Evolutionary conservation across 1,140 invertebrate species (phyloP).

Genomic region (Hycleus cichorii): DNA sequence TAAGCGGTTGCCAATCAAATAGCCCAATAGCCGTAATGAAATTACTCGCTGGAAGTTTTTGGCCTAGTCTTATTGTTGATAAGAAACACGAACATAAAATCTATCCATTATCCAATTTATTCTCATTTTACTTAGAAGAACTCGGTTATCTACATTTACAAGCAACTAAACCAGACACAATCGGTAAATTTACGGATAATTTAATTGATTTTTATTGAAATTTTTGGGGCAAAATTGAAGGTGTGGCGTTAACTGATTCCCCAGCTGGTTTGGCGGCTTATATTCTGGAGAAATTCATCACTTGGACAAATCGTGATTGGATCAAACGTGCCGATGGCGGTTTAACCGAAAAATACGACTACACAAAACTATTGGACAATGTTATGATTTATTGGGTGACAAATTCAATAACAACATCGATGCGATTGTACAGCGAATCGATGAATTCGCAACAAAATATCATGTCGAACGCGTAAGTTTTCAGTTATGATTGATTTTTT

Average conservation of each 20-base stretch:
- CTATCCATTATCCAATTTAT: slow-evolving; percentile 52
- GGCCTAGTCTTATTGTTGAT: slow-evolving; percentile 52
- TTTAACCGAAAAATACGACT: slow-evolving; percentile 52
- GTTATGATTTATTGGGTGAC: slow-evolving; percentile 84
- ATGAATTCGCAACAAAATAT: slow-evolving; percentile 41
- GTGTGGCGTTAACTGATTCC: slow-evolving; percentile 54
- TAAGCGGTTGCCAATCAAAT: slow-evolving; percentile 52
- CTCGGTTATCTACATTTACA: slow-evolving; percentile 73
- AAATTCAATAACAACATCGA: slow-evolving; percentile 66
- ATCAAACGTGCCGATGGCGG: slow-evolving; percentile 59
- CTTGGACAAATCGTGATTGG: slow-evolving; percentile 58
- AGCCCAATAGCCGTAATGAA: slow-evolving; percentile 42
- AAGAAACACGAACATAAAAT: slow-evolving; percentile 49
- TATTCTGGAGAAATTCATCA: slow-evolving; percentile 78
- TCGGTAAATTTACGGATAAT: slow-evolving; percentile 49
- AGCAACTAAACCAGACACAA: slow-evolving; percentile 85
- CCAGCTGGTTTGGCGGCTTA: slow-evolving; percentile 74
- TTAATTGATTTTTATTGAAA: background rate
- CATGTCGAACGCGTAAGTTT: slow-evolving; percentile 46
- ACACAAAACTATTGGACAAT: slow-evolving; percentile 78
- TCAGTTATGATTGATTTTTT: background rate
- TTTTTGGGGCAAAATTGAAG: slow-evolving; percentile 37
- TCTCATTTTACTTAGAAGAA: slow-evolving; percentile 53
- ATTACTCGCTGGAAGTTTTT: slow-evolving; percentile 46
- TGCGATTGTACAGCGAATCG: slow-evolving; percentile 66